Conservation (phyloP, 1,140 invertebrate species). For the Aphis gossypii region DNA sequence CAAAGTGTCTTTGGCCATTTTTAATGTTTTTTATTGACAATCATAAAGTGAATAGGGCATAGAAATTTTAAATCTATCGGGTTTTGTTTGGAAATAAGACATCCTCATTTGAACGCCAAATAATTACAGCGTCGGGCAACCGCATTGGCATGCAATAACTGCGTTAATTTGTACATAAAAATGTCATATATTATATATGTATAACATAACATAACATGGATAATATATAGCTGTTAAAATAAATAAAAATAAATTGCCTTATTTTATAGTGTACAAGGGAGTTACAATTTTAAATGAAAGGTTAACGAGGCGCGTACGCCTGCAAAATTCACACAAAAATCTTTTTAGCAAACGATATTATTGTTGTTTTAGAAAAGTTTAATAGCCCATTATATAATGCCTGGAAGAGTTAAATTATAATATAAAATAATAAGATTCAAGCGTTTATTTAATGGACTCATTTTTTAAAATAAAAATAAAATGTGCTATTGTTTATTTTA, state of each 20-base stretch:
- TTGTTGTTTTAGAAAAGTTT: constrained; percentile 1
- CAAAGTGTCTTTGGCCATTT: not conserved
- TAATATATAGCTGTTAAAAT: not conserved
- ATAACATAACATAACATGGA: not conserved
- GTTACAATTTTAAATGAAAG: not conserved
- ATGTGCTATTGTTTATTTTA: not conserved
- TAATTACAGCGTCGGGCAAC: not conserved
- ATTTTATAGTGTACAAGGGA: not conserved
- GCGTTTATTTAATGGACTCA: not conserved
- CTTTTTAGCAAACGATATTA: not conserved
- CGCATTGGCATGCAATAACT: not conserved
- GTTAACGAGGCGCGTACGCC: not conserved
- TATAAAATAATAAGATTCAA: not conserved
- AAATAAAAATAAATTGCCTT: not conserved
- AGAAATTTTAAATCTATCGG: not conserved
- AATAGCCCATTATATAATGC: not conserved
- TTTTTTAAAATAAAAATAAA: not conserved
- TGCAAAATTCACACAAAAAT: not conserved
- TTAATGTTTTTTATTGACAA: not conserved
- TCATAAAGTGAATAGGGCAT: not conserved
- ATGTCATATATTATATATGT: no score
- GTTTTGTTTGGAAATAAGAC: not conserved
- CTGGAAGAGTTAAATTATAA: not conserved
- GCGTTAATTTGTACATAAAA: not conserved
- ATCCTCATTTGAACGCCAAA: not conserved